These are phyloP conservation scores for Oncorhynchus clarkii DNA, from an alignment of 2,113 vertebrate species.

Conservation along the genomic window DNA sequence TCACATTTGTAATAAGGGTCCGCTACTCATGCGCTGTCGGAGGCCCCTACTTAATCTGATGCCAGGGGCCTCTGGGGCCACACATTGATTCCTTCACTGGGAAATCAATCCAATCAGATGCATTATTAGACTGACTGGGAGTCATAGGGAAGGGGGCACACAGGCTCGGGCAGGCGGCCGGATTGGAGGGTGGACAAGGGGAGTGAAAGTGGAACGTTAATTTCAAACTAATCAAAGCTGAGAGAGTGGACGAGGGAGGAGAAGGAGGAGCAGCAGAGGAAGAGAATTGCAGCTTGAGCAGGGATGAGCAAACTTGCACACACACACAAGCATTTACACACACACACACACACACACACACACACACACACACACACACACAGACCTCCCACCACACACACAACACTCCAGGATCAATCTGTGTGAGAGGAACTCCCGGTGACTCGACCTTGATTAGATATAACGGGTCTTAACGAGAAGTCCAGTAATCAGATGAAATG, in stretches of 20 bases:
- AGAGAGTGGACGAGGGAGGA: not conserved
- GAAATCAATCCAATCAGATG: constrained; percentile 10
- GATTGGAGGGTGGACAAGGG: not conserved
- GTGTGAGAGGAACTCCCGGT: constrained; percentile 21
- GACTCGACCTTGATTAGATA: constrained; percentile 56
- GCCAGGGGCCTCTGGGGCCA: not conserved
- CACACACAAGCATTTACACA: not conserved
- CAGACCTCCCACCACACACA: not conserved
- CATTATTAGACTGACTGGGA: not conserved
- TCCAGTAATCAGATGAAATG: constrained; percentile 54
- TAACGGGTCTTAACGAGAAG: constrained; percentile 42
- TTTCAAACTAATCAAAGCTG: not conserved
- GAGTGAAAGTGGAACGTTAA: not conserved
- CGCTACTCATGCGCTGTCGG: not conserved
- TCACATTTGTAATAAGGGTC: not conserved
- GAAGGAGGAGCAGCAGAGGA: not conserved
- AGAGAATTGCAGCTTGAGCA: not conserved
- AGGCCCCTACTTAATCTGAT: not conserved
- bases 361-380: not conserved
- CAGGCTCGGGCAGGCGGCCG: not conserved
- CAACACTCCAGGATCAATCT: not conserved
- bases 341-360: not conserved
- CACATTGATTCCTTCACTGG: not conserved
- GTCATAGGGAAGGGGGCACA: not conserved
- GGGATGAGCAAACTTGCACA: not conserved